phyloP scores from a whole-genome alignment of 1,140 invertebrate genomes.

The Trachymyrmex cornetzi region DNA sequence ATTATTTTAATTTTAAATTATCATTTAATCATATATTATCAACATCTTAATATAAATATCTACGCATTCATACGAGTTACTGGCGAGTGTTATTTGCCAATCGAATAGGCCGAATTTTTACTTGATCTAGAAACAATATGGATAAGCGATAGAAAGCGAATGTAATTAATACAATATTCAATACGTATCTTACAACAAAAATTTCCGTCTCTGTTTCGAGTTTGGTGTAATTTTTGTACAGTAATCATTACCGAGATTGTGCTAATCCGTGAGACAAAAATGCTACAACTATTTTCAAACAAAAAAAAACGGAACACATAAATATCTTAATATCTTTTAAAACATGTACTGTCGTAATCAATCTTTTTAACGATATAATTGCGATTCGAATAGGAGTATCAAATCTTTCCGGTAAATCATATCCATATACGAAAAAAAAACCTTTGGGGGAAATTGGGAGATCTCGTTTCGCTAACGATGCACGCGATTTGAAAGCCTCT shows the following conservation, averaged over 20 bases:
- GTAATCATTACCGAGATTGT: neutral
- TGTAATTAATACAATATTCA: neutral
- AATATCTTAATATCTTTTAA: neutral
- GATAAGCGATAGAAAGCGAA: neutral
- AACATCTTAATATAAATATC: neutral
- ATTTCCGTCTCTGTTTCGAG: neutral
- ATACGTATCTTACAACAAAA: constrained; percentile 24
- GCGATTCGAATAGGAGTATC: neutral
- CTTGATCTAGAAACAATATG: neutral
- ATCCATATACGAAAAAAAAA: constrained; percentile 6
- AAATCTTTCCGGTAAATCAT: neutral
- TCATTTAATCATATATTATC: constrained; percentile 3
- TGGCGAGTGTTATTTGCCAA: neutral
- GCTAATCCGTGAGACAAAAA: neutral
- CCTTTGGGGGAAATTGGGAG: constrained; percentile 46
- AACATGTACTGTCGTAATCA: neutral
- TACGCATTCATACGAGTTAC: neutral
- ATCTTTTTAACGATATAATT: constrained; percentile 19
- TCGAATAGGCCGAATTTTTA: constrained; percentile 47
- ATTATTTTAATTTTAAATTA: neutral
- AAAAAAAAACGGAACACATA: neutral
- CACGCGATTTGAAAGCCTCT: constrained; percentile 63
- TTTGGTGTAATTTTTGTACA: constrained; percentile 4
- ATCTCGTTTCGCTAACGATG: constrained; percentile 68
- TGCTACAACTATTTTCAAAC: neutral